Conservation (phyloP, 2,888 invertebrate species). For the Epinotia demarniana region DNA sequence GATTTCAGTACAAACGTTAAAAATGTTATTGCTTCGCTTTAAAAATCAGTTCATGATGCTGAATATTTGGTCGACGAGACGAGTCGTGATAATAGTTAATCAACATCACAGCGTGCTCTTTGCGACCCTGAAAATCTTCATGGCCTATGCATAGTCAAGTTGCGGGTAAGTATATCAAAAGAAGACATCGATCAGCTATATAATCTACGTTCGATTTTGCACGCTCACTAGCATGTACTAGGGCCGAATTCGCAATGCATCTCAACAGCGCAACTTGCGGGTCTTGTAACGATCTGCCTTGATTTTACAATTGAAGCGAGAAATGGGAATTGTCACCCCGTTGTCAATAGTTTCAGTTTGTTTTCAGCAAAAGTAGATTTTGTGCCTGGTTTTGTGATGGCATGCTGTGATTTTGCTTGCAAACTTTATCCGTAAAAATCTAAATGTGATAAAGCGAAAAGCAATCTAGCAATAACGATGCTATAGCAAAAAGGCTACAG, state of each 20-base stretch:
- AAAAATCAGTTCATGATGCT: too few species aligned
- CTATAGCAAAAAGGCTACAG: background rate
- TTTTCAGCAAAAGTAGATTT: background rate
- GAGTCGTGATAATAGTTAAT: too few species aligned
- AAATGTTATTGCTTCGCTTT: too few species aligned
- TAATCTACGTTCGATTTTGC: too few species aligned
- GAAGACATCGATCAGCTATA: too few species aligned
- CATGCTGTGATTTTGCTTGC: background rate
- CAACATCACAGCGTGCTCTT: too few species aligned
- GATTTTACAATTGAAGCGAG: background rate
- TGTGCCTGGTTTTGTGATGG: background rate
- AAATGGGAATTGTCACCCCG: background rate
- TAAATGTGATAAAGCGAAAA: background rate
- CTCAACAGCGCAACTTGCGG: background rate
- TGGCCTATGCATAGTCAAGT: too few species aligned
- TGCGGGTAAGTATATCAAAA: too few species aligned
- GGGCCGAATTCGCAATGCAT: background rate
- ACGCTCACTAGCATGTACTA: too few species aligned
- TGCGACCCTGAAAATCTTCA: too few species aligned
- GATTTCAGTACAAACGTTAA: too few species aligned
- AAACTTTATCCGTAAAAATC: background rate
- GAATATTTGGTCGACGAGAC: too few species aligned
- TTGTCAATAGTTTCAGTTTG: conserved; percentile 1
- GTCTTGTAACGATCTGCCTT: background rate
- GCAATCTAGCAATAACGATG: background rate